These are phyloP conservation scores for Mola mola DNA, from an alignment of 2,113 vertebrate genomes.

Conservation along the genomic window DNA sequence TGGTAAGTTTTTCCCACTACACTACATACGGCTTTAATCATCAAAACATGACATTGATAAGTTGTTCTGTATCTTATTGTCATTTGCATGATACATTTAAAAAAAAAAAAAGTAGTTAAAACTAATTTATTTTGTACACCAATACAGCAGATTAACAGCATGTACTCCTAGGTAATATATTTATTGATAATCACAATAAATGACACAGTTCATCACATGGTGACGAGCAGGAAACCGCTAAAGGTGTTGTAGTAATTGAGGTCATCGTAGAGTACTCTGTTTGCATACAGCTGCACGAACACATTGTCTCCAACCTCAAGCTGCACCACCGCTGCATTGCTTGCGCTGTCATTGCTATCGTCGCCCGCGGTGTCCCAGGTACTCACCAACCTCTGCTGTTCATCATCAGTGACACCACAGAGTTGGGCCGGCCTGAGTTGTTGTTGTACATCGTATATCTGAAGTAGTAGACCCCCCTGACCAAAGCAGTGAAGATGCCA, in stretches of 20 bases:
- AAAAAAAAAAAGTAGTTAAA: too few relatives aligned
- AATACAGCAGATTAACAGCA: too few relatives aligned
- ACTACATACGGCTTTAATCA: background rate
- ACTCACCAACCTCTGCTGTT: constrained; percentile 6
- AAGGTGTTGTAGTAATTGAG: constrained; percentile 19
- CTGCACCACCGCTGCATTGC: constrained; percentile 9
- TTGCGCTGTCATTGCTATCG: background rate
- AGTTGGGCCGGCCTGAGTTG: background rate
- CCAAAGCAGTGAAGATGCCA: constrained; percentile 13
- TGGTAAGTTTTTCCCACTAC: constrained; percentile 83
- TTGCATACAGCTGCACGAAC: constrained; percentile 6
- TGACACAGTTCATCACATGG: background rate
- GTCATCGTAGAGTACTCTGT: background rate
- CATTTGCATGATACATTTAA: too few relatives aligned
- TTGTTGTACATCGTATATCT: constrained; percentile 22
- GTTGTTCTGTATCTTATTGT: too few relatives aligned
- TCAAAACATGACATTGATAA: background rate
- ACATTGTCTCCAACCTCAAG: constrained; percentile 15
- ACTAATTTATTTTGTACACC: too few relatives aligned
- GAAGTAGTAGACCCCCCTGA: background rate
- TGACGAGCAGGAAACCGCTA: constrained; percentile 27
- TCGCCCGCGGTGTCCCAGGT: background rate
- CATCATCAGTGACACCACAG: constrained; percentile 10
- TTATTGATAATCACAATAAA: too few relatives aligned
- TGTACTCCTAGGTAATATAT: too few relatives aligned